Percentiles rank a stretch among this genome's conserved stretches.
These are phyloP conservation scores for Leptatherina wallacei DNA, from an alignment of 2,797 vertebrate genomes.

Conservation along the genomic window DNA sequence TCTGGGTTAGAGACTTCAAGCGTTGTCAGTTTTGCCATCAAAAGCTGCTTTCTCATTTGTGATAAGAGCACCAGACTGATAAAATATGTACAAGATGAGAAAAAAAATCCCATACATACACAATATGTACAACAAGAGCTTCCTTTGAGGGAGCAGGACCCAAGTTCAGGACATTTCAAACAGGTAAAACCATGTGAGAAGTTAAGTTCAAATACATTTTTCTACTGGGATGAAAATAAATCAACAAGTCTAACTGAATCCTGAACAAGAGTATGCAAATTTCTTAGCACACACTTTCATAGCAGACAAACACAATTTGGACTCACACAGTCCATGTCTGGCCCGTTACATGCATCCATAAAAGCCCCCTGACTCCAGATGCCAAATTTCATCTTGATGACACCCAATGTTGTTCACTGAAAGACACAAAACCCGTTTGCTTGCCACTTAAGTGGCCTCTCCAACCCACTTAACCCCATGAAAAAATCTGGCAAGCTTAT, in stretches of 20 bases:
- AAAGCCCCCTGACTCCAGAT: slow-evolving; percentile 48
- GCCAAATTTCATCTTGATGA: slow-evolving; percentile 53
- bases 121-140: slow-evolving; percentile 37
- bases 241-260: background rate
- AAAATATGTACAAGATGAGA: slow-evolving; percentile 46
- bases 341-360: slow-evolving; percentile 21
- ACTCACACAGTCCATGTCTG: slow-evolving; percentile 14
- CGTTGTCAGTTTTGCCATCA: slow-evolving; percentile 74
- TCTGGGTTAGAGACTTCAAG: slow-evolving; percentile 74
- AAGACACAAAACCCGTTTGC: slow-evolving; percentile 60
- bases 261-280: background rate
- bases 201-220: slow-evolving; percentile 4
- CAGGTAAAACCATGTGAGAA: slow-evolving; percentile 3
- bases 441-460: slow-evolving; percentile 58
- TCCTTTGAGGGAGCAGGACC: slow-evolving; percentile 23
- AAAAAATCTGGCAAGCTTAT: slow-evolving; percentile 64
- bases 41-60: slow-evolving; percentile 76
- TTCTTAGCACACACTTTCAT: background rate
- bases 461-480: slow-evolving; percentile 55
- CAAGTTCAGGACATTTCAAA: slow-evolving; percentile 4
- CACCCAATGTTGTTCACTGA: slow-evolving; percentile 64
- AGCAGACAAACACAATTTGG: slow-evolving; percentile 6
- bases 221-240: background rate
- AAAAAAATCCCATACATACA: slow-evolving; percentile 30
- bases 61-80: slow-evolving; percentile 73